phyloP scores from a whole-genome alignment of 2,888 invertebrate genomes.

The Ophioninae sp. region DNA sequence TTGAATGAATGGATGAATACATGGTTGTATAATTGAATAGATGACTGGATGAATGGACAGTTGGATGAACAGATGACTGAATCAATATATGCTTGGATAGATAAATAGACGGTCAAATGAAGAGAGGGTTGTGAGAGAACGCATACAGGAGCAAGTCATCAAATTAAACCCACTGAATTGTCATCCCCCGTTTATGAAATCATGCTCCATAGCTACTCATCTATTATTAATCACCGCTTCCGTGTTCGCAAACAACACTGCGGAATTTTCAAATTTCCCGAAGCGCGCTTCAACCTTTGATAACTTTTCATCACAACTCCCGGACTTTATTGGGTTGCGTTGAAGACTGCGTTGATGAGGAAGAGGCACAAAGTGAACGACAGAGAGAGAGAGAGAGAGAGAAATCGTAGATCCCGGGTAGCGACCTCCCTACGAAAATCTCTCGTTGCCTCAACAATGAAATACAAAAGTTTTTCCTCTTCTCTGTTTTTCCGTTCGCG shows the following conservation, averaged over 20 bases:
- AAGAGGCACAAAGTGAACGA: not conserved
- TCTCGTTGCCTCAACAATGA: slow-evolving; percentile 14
- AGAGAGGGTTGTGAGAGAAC: not conserved
- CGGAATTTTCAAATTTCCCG: slow-evolving; percentile 7
- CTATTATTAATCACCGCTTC: slow-evolving; percentile 53
- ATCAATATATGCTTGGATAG: too few relatives aligned
- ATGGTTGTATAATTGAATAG: too few relatives aligned
- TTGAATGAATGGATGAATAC: too few relatives aligned
- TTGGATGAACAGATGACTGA: too few relatives aligned
- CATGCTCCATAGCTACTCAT: slow-evolving; percentile 35
- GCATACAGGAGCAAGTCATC: not conserved
- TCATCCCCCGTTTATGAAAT: slow-evolving; percentile 3
- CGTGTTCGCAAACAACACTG: slow-evolving; percentile 17
- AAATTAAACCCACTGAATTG: slow-evolving; percentile 19
- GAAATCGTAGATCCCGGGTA: slow-evolving; percentile 36
- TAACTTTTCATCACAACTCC: slow-evolving; percentile 4
- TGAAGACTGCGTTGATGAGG: not conserved
- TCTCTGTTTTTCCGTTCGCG: not conserved
- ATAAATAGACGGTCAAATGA: too few relatives aligned
- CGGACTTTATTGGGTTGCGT: slow-evolving; percentile 38
- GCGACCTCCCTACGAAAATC: slow-evolving; percentile 54
- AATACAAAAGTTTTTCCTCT: slow-evolving; percentile 42
- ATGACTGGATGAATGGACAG: too few relatives aligned
- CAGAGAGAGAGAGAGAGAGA: not conserved
- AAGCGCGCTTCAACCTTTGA: not conserved